Percentiles rank a stretch among this genome's conserved stretches.
Conservation (phyloP, 2,888 invertebrate species). For the Drosophila prolongata region DNA sequence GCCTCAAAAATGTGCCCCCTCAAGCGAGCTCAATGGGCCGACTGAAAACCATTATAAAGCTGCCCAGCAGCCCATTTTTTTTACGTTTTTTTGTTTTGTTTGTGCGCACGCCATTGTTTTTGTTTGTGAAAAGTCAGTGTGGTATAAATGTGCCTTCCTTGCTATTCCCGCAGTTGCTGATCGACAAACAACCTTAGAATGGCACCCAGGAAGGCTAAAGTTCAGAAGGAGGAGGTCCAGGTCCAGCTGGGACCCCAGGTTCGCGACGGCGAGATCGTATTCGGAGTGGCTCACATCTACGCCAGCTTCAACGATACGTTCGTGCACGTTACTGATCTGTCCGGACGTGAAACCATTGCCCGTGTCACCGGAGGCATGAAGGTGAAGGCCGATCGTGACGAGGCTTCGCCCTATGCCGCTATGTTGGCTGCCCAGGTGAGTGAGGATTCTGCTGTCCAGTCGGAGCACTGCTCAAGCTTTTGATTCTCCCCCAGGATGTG, state of each 20-base stretch:
- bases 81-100: slow-evolving; percentile 46
- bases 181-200: slow-evolving; percentile 85
- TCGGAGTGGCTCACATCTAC: slow-evolving; percentile 99
- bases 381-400: slow-evolving; percentile 99
- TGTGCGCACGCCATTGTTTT: slow-evolving; percentile 28
- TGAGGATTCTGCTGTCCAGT: neutral
- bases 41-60: slow-evolving; percentile 1
- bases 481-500: slow-evolving; percentile 90
- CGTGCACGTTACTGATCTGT: slow-evolving; percentile 99
- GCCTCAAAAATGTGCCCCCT: slow-evolving; percentile 5
- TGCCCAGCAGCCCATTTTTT: slow-evolving; percentile 40
- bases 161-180: slow-evolving; percentile 48
- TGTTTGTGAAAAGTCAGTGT: slow-evolving; percentile 24
- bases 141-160: slow-evolving; percentile 16
- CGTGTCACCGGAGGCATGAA: slow-evolving; percentile 99
- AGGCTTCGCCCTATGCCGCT: slow-evolving; percentile 99
- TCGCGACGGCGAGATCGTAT: slow-evolving; percentile 98
- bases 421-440: slow-evolving; percentile 99
- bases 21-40: slow-evolving; percentile 2
- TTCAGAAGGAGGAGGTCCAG: slow-evolving; percentile 98
- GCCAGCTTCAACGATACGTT: slow-evolving; percentile 99
- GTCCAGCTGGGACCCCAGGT: slow-evolving; percentile 98
- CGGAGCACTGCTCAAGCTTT: neutral
- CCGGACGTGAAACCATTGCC: slow-evolving; percentile 97
- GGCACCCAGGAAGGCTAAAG: slow-evolving; percentile 99